phyloP scores from a whole-genome alignment of 37 sponge, comb jelly and placozoan genomes.

The Ianthella basta region DNA sequence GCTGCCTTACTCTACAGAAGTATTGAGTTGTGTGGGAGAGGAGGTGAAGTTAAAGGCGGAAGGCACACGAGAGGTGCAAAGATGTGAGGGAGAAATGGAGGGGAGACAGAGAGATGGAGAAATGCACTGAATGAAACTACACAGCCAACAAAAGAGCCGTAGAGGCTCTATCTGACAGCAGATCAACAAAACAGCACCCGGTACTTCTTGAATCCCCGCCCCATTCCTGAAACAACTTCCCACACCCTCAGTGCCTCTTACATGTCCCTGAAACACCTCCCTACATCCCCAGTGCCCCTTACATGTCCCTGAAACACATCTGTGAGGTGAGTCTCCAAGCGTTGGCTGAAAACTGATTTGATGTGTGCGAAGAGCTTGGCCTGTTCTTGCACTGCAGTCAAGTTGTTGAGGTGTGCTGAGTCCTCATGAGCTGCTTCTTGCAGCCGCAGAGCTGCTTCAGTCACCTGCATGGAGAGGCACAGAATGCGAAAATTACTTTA shows the following conservation, averaged over 20 bases:
- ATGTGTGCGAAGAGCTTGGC: conserved; percentile 47
- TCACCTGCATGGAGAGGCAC: conserved; percentile 42
- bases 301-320: conserved; percentile 34
- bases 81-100: too few species aligned
- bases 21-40: background rate
- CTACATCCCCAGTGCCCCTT: conserved; percentile 23
- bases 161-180: too few species aligned
- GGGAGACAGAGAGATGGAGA: too few species aligned
- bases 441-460: conserved; percentile 57
- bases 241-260: conserved; percentile 41
- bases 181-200: background rate
- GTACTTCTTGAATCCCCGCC: conserved; percentile 30
- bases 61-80: too few species aligned
- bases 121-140: too few species aligned
- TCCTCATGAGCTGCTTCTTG: conserved; percentile 51
- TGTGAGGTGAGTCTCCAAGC: conserved; percentile 42
- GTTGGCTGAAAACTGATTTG: conserved; percentile 37
- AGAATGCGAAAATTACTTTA: too few species aligned
- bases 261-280: background rate
- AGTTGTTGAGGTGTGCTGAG: conserved; percentile 36
- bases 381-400: conserved; percentile 72
- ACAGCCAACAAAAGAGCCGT: too few species aligned
- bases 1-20: background rate
- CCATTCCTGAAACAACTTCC: background rate
- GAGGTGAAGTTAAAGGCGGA: background rate